A percentile compares a stretch with the other conserved stretches of the same genome.
phyloP scores from a whole-genome alignment of 2,113 vertebrate species.

The Tyto alba region DNA sequence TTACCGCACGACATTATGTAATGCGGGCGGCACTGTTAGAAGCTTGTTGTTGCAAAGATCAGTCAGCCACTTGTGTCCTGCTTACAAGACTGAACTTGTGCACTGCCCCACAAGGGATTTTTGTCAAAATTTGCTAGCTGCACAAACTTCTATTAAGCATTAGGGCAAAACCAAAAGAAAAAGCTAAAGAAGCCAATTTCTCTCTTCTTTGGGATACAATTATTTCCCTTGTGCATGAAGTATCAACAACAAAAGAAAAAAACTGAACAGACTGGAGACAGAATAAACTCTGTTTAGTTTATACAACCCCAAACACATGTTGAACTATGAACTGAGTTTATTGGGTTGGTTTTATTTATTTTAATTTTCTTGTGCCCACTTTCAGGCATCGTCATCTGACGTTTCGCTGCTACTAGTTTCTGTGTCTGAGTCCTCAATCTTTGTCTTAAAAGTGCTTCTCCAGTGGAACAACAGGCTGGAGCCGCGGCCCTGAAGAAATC shows the following conservation, averaged over 20 bases:
- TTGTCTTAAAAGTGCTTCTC: constrained; percentile 88
- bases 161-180: constrained; percentile 76
- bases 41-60: constrained; percentile 80
- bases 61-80: constrained; percentile 71
- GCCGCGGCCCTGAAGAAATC: constrained; percentile 83
- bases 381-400: constrained; percentile 94
- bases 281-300: constrained; percentile 73
- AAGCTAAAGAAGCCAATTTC: constrained; percentile 77
- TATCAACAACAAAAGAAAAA: constrained; percentile 75
- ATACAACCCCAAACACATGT: constrained; percentile 70
- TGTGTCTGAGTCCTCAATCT: constrained; percentile 89
- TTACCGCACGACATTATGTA: constrained; percentile 62
- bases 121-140: constrained; percentile 72
- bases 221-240: constrained; percentile 93
- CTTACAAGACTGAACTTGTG: constrained; percentile 68
- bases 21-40: constrained; percentile 71
- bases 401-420: constrained; percentile 97
- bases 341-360: constrained; percentile 70
- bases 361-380: constrained; percentile 57
- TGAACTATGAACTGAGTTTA: constrained; percentile 71
- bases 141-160: constrained; percentile 87
- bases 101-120: constrained; percentile 67
- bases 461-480: constrained; percentile 90
- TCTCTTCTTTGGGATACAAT: constrained; percentile 89
- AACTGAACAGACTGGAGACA: constrained; percentile 78